phyloP scores from a whole-genome alignment of 2,797 vertebrate species.

The Iguana delicatissima region DNA sequence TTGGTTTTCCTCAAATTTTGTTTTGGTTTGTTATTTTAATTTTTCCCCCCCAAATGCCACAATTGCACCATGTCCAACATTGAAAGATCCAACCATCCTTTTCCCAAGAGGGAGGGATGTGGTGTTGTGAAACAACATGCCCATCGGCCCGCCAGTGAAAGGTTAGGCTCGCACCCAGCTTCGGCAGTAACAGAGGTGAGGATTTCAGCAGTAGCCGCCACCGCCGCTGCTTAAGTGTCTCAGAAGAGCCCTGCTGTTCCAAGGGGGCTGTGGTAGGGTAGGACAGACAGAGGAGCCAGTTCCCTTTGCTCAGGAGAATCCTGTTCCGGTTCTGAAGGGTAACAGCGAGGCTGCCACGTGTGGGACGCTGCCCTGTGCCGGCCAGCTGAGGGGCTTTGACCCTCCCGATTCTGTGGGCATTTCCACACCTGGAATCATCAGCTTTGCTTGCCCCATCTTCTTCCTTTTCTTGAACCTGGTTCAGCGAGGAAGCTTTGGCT shows the following conservation, averaged over 20 bases:
- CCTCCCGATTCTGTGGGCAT: background rate
- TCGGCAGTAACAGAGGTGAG: background rate
- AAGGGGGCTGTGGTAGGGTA: background rate
- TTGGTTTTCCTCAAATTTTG: slow-evolving; percentile 95
- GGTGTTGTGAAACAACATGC: slow-evolving; percentile 47
- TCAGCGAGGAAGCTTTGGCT: background rate
- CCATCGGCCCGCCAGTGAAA: slow-evolving; percentile 55
- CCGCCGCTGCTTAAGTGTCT: background rate
- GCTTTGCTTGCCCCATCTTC: background rate
- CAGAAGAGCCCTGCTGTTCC: background rate
- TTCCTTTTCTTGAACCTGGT: background rate
- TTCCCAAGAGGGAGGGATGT: slow-evolving; percentile 33
- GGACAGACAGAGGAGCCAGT: background rate
- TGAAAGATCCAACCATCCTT: slow-evolving; percentile 54
- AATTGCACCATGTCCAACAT: slow-evolving; percentile 73
- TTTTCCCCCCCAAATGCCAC: slow-evolving; percentile 86
- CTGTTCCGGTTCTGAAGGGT: background rate
- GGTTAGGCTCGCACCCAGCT: slow-evolving; percentile 32
- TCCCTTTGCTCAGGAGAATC: background rate
- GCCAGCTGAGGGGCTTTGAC: background rate
- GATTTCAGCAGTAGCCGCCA: background rate
- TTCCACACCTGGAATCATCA: background rate
- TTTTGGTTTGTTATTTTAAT: slow-evolving; percentile 90
- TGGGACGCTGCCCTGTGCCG: background rate
- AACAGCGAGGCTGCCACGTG: too few species aligned